Evolutionary conservation across 2,888 invertebrate species (phyloP).

Genomic region (Netelia melanura): DNA sequence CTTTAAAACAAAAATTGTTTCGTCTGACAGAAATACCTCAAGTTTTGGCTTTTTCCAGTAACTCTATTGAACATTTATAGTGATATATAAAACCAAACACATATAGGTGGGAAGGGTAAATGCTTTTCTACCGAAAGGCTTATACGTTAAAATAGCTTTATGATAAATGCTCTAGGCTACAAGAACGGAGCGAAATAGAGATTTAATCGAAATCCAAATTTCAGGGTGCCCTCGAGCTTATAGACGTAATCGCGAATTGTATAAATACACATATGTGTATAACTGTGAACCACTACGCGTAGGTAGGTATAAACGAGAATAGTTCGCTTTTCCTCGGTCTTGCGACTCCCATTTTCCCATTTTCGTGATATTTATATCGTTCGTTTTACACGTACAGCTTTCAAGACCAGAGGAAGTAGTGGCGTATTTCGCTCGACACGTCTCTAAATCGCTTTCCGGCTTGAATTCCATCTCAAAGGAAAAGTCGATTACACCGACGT

Average conservation of each 20-base stretch:
- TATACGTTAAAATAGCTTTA: not conserved
- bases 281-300: slow-evolving; percentile 19
- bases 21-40: not conserved
- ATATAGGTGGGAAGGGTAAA: not conserved
- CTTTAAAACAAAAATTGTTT: not conserved
- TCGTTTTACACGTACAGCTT: slow-evolving; percentile 33
- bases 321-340: slow-evolving; percentile 44
- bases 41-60: not conserved
- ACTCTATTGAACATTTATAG: not conserved
- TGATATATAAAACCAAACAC: not conserved
- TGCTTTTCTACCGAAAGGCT: not conserved
- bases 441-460: slow-evolving; percentile 54
- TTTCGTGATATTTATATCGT: slow-evolving; percentile 67
- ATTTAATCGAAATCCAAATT: slow-evolving; percentile 61
- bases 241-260: slow-evolving; percentile 39
- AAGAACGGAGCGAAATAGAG: slow-evolving; percentile 55
- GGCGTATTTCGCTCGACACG: slow-evolving; percentile 27
- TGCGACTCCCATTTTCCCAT: slow-evolving; percentile 62
- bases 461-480: slow-evolving; percentile 35
- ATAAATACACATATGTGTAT: slow-evolving; percentile 23
- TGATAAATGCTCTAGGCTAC: slow-evolving; percentile 29
- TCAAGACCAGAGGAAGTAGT: slow-evolving; percentile 19
- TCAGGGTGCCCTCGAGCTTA: not conserved
- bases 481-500: slow-evolving; percentile 54
- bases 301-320: slow-evolving; percentile 11